Conservation (phyloP, 1,140 invertebrate species). For the Samia ricini region DNA sequence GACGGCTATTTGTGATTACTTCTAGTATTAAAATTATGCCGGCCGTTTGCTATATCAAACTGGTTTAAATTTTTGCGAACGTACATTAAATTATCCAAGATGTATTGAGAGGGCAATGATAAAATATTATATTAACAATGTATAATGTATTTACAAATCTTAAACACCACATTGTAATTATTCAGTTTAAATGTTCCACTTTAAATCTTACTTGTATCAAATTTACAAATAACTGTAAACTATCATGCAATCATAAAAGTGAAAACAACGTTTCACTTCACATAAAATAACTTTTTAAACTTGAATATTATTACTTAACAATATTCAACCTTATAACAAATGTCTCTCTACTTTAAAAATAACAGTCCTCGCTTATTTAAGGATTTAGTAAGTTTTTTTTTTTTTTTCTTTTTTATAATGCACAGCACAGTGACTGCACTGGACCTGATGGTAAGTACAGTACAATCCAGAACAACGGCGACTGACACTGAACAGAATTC, state of each 20-base stretch:
- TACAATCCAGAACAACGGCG: no score
- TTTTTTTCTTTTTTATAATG: no score
- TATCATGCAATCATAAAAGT: slow-evolving; percentile 56
- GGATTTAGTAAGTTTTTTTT: not conserved
- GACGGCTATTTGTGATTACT: no score
- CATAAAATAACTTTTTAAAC: slow-evolving; percentile 3
- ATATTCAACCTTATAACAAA: not conserved
- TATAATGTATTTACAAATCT: not conserved
- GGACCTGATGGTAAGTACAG: no score
- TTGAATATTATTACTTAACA: slow-evolving; percentile 9
- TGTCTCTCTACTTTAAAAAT: not conserved
- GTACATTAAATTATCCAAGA: no score
- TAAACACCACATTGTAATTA: not conserved
- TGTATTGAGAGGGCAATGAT: no score
- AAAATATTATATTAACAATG: not conserved
- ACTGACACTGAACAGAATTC: no score
- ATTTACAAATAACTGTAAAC: slow-evolving; percentile 28
- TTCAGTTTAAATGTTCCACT: slow-evolving; percentile 23
- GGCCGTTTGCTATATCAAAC: no score
- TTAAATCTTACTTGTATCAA: slow-evolving; percentile 29
- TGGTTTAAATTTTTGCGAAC: no score
- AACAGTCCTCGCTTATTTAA: not conserved
- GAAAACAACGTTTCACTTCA: slow-evolving; percentile 54
- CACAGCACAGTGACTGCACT: no score
- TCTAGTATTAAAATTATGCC: no score